phyloP scores from a whole-genome alignment of 1,140 invertebrate species.

The Bombus superbus region DNA sequence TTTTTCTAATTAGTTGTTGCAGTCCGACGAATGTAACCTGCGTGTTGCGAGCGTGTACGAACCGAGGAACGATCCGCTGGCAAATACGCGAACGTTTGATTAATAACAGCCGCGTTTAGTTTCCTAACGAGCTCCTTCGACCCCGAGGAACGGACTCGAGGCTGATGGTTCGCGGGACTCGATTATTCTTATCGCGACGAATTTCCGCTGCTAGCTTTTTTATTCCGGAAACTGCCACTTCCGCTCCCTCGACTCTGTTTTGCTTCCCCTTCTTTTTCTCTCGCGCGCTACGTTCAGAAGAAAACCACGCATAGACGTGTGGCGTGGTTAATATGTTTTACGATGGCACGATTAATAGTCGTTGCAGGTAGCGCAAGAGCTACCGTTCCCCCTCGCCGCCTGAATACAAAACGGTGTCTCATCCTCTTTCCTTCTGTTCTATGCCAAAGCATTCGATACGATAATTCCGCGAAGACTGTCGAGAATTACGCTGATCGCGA shows the following conservation, averaged over 20 bases:
- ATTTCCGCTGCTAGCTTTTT: conserved; percentile 57
- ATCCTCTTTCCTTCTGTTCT: neutral
- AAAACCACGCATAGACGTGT: conserved; percentile 31
- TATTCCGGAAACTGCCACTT: conserved; percentile 66
- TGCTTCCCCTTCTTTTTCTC: conserved; percentile 23
- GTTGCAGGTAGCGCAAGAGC: conserved; percentile 33
- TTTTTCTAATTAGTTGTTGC: neutral
- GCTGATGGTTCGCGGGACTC: conserved; percentile 23
- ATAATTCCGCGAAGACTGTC: neutral
- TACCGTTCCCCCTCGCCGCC: conserved; percentile 1
- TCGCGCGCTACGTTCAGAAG: neutral
- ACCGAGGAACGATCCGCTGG: neutral
- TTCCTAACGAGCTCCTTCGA: conserved; percentile 25
- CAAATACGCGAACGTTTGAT: neutral
- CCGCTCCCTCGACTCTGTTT: conserved; percentile 55
- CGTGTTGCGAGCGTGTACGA: neutral
- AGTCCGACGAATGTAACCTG: neutral
- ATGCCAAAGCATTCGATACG: neutral
- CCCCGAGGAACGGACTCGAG: neutral
- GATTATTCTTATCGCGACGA: conserved; percentile 66
- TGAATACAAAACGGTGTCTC: conserved; percentile 35
- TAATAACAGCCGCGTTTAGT: conserved; percentile 25
- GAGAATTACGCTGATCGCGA: neutral
- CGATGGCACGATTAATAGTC: conserved; percentile 57
- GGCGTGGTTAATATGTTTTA: conserved; percentile 35